Percentiles rank a stretch among this genome's conserved stretches.
Conservation (phyloP, 2,888 invertebrate genomes). For the Clistopyga incitator region DNA sequence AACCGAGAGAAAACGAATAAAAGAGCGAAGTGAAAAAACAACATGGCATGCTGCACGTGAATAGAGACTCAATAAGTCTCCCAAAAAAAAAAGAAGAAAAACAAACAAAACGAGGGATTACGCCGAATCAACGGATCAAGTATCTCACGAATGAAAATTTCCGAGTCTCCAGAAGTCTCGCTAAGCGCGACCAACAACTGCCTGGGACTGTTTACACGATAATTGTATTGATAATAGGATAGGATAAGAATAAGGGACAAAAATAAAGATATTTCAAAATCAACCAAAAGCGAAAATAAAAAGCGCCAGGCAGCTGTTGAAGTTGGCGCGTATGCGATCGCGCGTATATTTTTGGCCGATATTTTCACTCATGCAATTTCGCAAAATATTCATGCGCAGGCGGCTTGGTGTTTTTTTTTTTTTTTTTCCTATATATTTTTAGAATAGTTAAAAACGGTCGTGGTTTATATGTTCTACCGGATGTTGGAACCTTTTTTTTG, state of each 20-base stretch:
- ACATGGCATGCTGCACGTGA: constrained; percentile 20
- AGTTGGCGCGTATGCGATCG: constrained; percentile 11
- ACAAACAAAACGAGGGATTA: background rate
- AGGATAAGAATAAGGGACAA: constrained; percentile 70
- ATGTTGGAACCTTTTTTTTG: constrained; percentile 13
- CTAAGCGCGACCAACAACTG: constrained; percentile 70
- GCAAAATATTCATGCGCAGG: background rate
- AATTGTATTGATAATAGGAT: constrained; percentile 75
- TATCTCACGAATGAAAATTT: constrained; percentile 5
- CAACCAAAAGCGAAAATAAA: constrained; percentile 26
- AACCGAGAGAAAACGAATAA: constrained; percentile 37
- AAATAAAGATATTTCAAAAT: constrained; percentile 32
- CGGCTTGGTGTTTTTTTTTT: background rate
- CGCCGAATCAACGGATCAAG: background rate
- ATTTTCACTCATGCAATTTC: constrained; percentile 20
- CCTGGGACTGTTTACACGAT: constrained; percentile 73
- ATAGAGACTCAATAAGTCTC: constrained; percentile 31
- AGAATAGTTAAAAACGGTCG: background rate
- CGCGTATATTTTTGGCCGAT: constrained; percentile 2
- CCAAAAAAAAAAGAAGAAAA: background rate
- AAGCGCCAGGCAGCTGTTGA: constrained; percentile 36
- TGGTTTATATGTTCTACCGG: constrained; percentile 16
- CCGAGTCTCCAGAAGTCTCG: constrained; percentile 51
- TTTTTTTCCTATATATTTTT: background rate
- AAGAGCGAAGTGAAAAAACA: constrained; percentile 17